phyloP scores from a whole-genome alignment of 2,797 vertebrate genomes.

The Telmatherina bonti region DNA sequence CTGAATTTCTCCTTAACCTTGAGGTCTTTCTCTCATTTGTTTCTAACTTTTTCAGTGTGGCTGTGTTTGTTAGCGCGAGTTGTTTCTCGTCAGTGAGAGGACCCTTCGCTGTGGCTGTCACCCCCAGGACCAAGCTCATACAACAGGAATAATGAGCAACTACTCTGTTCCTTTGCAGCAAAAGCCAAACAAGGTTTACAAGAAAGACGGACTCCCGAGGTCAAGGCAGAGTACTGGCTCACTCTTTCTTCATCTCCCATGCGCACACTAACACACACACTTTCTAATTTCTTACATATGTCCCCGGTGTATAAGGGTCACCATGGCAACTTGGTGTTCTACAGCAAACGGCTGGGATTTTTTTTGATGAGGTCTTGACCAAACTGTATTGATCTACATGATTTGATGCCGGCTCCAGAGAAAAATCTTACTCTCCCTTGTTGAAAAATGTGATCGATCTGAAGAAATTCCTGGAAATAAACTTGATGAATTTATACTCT shows the following conservation, averaged over 20 bases:
- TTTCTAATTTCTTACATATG: conserved; percentile 61
- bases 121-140: conserved; percentile 55
- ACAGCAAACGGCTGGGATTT: conserved; percentile 50
- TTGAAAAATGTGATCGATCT: conserved; percentile 53
- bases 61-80: conserved; percentile 27
- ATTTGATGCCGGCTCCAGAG: conserved; percentile 70
- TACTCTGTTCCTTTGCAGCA: conserved; percentile 50
- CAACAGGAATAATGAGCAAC: conserved; percentile 68
- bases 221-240: conserved; percentile 58
- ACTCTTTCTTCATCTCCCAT: conserved; percentile 40
- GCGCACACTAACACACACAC: conserved; percentile 27
- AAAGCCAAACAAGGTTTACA: conserved; percentile 62
- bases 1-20: conserved; percentile 49
- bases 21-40: conserved; percentile 28
- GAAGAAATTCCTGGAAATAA: conserved; percentile 58
- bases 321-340: conserved; percentile 70
- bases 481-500: conserved; percentile 51
- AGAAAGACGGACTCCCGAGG: conserved; percentile 60
- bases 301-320: conserved; percentile 63
- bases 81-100: conserved; percentile 39
- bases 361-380: conserved; percentile 59
- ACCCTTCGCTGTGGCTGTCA: conserved; percentile 61
- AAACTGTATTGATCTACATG: conserved; percentile 71
- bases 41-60: conserved; percentile 29
- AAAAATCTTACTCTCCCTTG: conserved; percentile 49